Conservation (phyloP, 2,797 vertebrate genomes). For the Carapus acus region DNA sequence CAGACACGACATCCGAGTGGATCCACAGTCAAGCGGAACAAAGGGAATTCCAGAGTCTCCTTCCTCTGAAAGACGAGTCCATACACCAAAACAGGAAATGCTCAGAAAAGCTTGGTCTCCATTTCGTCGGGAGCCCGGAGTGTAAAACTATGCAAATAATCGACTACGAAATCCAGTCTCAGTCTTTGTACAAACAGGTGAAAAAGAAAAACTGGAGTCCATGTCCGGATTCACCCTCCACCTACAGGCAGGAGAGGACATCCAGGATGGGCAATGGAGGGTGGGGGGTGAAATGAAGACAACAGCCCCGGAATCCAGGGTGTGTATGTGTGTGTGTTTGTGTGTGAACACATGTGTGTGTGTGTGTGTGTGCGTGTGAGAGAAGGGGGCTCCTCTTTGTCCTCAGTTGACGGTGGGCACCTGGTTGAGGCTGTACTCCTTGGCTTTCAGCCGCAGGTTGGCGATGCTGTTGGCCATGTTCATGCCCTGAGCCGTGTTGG, state of each 20-base stretch:
- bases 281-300: no score
- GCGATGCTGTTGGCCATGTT: slow-evolving; percentile 99
- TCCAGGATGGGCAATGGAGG: no score
- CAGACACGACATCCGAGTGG: slow-evolving; percentile 21
- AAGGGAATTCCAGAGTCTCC: slow-evolving; percentile 38
- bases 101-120: slow-evolving; percentile 27
- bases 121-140: slow-evolving; percentile 36
- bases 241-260: no score
- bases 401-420: slow-evolving; percentile 97
- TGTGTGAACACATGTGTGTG: no score
- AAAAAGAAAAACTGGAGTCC: background rate
- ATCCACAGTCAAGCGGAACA: slow-evolving; percentile 27
- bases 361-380: no score
- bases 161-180: slow-evolving; percentile 37
- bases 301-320: no score
- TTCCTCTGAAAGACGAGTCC: slow-evolving; percentile 12
- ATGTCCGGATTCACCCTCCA: no score
- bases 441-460: slow-evolving; percentile 99
- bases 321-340: no score
- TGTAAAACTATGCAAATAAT: slow-evolving; percentile 43
- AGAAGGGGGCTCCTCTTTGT: no score
- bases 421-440: slow-evolving; percentile 99
- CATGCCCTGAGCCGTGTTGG: slow-evolving; percentile 91
- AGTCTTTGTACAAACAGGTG: slow-evolving; percentile 34
- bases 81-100: slow-evolving; percentile 19